Conservation (phyloP, 1,140 invertebrate genomes). For the Pemphigus obesinymphae region DNA sequence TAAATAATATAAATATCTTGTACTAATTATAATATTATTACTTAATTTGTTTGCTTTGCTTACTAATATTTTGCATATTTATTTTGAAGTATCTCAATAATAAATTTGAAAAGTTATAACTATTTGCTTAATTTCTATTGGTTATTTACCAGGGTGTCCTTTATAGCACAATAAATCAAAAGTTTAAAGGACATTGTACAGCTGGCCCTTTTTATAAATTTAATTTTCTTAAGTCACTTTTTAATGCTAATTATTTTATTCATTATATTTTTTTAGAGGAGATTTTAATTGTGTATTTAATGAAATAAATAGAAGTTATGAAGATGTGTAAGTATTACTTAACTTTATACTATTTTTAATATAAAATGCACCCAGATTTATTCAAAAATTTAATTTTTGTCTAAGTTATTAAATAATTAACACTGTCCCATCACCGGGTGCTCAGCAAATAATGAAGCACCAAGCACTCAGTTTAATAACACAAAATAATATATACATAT, state of each 20-base stretch:
- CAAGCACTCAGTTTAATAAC: too few species aligned
- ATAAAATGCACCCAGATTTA: background rate
- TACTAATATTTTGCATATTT: background rate
- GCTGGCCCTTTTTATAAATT: background rate
- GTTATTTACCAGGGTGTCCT: background rate
- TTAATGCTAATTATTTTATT: background rate
- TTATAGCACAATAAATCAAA: background rate
- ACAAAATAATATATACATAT: too few species aligned
- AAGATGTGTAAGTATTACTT: conserved; percentile 20
- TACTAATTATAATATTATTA: background rate
- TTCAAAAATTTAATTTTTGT: too few species aligned
- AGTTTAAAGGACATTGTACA: background rate
- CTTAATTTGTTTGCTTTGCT: conserved; percentile 8
- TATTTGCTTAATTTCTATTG: background rate
- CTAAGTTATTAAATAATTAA: too few species aligned
- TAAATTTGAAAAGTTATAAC: background rate
- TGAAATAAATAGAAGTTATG: conserved; percentile 23
- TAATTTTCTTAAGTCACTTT: background rate
- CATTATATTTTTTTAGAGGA: background rate
- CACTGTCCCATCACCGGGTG: too few species aligned
- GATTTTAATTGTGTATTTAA: conserved; percentile 5
- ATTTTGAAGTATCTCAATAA: background rate
- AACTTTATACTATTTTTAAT: background rate
- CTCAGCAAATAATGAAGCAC: too few species aligned
- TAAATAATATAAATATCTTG: too few species aligned